phyloP scores from a whole-genome alignment of 2,888 invertebrate genomes.

The Actias luna region DNA sequence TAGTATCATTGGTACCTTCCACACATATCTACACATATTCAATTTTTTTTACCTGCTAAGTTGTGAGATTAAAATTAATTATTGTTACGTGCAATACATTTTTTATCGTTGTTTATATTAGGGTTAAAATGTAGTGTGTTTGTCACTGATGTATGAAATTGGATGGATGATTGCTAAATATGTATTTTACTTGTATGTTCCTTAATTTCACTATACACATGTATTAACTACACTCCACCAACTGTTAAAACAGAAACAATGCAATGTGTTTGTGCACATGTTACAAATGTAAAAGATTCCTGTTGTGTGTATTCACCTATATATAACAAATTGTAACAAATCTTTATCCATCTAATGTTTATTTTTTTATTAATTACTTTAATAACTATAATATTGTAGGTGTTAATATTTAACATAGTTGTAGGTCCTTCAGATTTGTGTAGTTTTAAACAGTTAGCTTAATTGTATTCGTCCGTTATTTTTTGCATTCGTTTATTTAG shows the following conservation, averaged over 20 bases:
- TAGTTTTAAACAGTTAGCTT: not conserved
- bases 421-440: not conserved
- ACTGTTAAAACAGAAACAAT: not conserved
- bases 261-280: conserved; percentile 6
- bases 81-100: not conserved
- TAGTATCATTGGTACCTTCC: not conserved
- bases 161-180: not conserved
- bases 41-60: not conserved
- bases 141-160: conserved; percentile 21
- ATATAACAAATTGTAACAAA: not conserved
- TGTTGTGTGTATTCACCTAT: not conserved
- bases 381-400: not conserved
- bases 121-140: conserved; percentile 17
- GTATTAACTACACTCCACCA: not conserved
- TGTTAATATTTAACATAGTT: not conserved
- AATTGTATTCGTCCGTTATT: not conserved
- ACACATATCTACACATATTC: not conserved
- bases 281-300: not conserved
- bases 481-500: not conserved
- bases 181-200: conserved; percentile 4
- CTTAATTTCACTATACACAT: not conserved
- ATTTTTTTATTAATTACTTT: not conserved
- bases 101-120: not conserved
- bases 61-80: not conserved
- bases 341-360: not conserved